phyloP scores from a whole-genome alignment of 2,113 vertebrate genomes.

The Alosa alosa region DNA sequence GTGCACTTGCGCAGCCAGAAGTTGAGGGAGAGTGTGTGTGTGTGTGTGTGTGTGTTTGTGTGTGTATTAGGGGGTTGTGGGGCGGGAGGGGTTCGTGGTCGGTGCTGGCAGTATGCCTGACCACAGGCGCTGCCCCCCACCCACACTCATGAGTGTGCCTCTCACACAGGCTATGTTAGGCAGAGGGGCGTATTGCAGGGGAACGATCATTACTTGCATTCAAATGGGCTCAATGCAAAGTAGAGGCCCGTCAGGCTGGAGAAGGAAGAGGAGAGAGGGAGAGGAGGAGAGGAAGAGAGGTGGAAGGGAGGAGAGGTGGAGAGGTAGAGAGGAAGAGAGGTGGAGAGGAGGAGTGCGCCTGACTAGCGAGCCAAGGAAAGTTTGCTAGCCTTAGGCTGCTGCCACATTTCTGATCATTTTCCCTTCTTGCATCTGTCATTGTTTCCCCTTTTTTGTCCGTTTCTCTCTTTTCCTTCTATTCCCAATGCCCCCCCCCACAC shows the following conservation, averaged over 20 bases:
- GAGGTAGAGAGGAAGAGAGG: neutral
- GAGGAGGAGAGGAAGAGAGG: neutral
- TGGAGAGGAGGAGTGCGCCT: constrained; percentile 19
- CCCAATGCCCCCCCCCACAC: neutral
- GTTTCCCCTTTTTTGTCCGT: neutral
- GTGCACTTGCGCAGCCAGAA: constrained; percentile 52
- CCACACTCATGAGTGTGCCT: constrained; percentile 8
- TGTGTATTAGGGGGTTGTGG: neutral
- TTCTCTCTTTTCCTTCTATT: neutral
- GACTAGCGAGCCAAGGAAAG: constrained; percentile 34
- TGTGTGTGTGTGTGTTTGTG: neutral
- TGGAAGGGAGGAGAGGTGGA: neutral
- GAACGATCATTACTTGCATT: constrained; percentile 41
- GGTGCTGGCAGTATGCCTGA: constrained; percentile 51
- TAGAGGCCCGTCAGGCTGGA: neutral
- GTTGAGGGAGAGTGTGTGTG: neutral
- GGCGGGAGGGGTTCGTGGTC: constrained; percentile 38
- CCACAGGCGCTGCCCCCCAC: constrained; percentile 46
- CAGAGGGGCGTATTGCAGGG: constrained; percentile 21
- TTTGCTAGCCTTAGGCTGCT: constrained; percentile 41
- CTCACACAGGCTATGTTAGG: constrained; percentile 34
- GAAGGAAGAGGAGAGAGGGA: neutral
- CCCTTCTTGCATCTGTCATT: neutral
- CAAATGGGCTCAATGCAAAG: constrained; percentile 30
- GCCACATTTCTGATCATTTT: constrained; percentile 24